phyloP scores from a whole-genome alignment of 2,797 vertebrate genomes.

The Acipenser oxyrinchus region DNA sequence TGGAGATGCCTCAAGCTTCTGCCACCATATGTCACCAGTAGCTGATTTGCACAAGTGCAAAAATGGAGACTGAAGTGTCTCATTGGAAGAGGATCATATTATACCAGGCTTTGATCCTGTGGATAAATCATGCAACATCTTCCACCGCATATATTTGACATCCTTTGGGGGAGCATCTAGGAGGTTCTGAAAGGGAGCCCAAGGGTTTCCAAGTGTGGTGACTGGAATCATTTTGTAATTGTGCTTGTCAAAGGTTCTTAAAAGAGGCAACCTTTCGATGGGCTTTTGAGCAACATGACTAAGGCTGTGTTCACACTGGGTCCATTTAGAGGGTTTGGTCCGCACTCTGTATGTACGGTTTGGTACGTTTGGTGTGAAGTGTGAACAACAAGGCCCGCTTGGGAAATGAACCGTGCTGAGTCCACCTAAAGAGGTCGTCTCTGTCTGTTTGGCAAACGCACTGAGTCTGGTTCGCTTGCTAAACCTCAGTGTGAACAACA shows the following conservation, averaged over 20 bases:
- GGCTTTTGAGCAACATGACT: background rate
- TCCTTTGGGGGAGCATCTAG: background rate
- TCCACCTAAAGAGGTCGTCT: no score
- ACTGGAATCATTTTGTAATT: background rate
- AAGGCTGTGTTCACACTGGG: no score
- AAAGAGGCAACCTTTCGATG: background rate
- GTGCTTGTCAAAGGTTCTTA: conserved; percentile 3
- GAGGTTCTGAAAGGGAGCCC: background rate
- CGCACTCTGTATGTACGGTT: no score
- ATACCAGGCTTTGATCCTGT: conserved; percentile 43
- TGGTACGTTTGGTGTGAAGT: no score
- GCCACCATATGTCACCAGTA: conserved; percentile 40
- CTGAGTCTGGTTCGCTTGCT: no score
- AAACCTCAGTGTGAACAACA: no score
- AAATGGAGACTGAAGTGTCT: conserved; percentile 17
- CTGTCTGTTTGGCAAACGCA: no score
- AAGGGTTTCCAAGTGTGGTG: background rate
- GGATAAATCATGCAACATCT: conserved; percentile 23
- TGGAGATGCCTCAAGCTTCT: conserved; percentile 26
- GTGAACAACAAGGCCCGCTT: no score
- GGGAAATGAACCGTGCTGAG: no score
- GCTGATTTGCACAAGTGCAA: conserved; percentile 31
- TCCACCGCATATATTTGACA: conserved; percentile 17
- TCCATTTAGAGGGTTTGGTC: no score
- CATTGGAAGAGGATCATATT: conserved; percentile 30